Conservation (phyloP, 2,888 invertebrate genomes). For the Scaptomyza tumidula region DNA sequence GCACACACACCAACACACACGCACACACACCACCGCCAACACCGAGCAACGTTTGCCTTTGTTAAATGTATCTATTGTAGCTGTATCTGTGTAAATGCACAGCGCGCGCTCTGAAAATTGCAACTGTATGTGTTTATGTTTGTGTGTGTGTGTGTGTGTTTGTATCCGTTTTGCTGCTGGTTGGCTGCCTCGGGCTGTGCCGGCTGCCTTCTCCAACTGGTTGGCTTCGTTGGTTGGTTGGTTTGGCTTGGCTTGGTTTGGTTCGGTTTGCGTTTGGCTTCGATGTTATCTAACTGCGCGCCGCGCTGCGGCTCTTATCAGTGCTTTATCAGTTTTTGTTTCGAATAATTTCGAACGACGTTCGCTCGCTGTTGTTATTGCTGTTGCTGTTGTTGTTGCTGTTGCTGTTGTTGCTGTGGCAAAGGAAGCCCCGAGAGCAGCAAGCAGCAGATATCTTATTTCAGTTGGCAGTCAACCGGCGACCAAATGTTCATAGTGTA, state of each 20-base stretch:
- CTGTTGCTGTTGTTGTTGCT: too few relatives aligned
- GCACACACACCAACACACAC: conserved; percentile 27
- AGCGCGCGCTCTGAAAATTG: conserved; percentile 44
- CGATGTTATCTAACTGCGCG: conserved; percentile 84
- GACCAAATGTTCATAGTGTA: conserved; percentile 24
- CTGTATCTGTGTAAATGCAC: conserved; percentile 69
- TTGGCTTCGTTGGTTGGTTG: conserved; percentile 47
- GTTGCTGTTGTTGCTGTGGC: conserved; percentile 32
- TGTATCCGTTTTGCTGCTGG: conserved; percentile 77
- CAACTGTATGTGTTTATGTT: conserved; percentile 41
- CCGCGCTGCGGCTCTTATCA: conserved; percentile 82
- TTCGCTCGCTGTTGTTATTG: conserved; percentile 29
- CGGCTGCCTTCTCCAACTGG: conserved; percentile 51
- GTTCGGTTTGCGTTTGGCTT: conserved; percentile 27
- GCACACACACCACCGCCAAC: conserved; percentile 31
- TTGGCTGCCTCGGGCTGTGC: conserved; percentile 57
- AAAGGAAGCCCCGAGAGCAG: conserved; percentile 61
- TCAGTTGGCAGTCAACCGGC: conserved; percentile 68
- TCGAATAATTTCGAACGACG: conserved; percentile 77
- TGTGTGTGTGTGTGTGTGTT: conserved; percentile 54
- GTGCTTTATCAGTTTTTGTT: conserved; percentile 83
- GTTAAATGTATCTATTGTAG: conserved; percentile 68
- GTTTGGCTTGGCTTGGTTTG: conserved; percentile 27
- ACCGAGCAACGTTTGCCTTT: conserved; percentile 33
- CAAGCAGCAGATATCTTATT: conserved; percentile 76